phyloP scores from a whole-genome alignment of 2,888 invertebrate species.

The Frankliniella intonsa region DNA sequence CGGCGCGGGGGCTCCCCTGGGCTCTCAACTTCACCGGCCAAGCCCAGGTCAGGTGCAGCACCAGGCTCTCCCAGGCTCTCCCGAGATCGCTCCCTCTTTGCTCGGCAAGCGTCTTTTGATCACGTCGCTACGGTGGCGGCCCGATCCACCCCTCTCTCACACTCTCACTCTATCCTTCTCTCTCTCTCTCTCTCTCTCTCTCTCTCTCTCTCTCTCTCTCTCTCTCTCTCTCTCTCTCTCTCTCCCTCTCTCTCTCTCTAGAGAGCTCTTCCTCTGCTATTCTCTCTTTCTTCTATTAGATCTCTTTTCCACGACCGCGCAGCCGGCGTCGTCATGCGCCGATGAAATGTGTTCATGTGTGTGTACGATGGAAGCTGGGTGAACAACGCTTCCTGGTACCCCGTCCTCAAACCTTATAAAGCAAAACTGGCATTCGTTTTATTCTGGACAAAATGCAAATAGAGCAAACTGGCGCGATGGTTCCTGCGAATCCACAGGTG shows the following conservation, averaged over 20 bases:
- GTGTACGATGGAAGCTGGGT: too few species aligned
- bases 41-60: too few species aligned
- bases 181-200: too few species aligned
- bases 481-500: too few species aligned
- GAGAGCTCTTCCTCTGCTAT: neutral
- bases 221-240: neutral
- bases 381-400: too few species aligned
- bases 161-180: too few species aligned
- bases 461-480: too few species aligned
- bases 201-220: too few species aligned
- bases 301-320: neutral
- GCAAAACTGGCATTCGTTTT: too few species aligned
- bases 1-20: neutral
- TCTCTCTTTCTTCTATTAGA: neutral
- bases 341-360: too few species aligned
- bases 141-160: neutral
- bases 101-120: slow-evolving; percentile 18
- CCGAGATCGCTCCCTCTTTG: neutral
- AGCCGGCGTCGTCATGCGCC: neutral
- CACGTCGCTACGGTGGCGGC: neutral
- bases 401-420: too few species aligned
- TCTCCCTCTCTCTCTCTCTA: neutral
- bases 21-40: neutral
- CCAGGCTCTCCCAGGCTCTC: neutral
- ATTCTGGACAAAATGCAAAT: too few species aligned